Conservation (phyloP, 2,888 invertebrate species). For the Lamellibrachia satsuma region DNA sequence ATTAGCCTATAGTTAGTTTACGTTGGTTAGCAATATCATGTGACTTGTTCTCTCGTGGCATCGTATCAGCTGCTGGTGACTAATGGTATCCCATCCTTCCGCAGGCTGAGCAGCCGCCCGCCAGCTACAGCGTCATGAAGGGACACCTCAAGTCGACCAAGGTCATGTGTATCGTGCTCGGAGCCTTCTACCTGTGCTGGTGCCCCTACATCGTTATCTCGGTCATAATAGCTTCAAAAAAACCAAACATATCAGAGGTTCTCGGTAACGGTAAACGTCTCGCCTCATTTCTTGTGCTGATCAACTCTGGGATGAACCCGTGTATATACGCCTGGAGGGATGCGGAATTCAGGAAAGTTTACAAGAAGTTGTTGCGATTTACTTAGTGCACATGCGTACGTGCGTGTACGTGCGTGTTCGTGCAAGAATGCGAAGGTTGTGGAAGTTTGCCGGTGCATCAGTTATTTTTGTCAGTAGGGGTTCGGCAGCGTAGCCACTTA, state of each 20-base stretch:
- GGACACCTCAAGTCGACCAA: not conserved
- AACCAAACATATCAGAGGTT: not conserved
- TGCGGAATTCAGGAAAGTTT: not conserved
- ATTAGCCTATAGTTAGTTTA: too few species aligned
- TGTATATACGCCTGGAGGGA: conserved; percentile 1
- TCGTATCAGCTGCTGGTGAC: not conserved
- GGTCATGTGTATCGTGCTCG: conserved; percentile 9
- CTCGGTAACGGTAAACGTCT: not conserved
- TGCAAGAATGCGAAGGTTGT: too few species aligned
- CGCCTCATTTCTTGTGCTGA: not conserved
- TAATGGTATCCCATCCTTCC: not conserved
- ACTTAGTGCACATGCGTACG: not conserved
- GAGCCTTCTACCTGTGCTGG: conserved; percentile 18
- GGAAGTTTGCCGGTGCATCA: too few species aligned
- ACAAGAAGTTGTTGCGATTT: not conserved
- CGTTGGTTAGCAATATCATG: too few species aligned
- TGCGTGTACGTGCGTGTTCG: too few species aligned
- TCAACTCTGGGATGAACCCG: not conserved
- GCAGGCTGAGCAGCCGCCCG: not conserved
- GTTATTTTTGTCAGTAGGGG: too few species aligned
- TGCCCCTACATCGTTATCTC: conserved; percentile 13
- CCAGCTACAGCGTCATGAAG: conserved; percentile 2
- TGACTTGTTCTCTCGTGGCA: too few species aligned
- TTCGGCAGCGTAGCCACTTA: too few species aligned
- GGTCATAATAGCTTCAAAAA: not conserved